A percentile compares a stretch with the other conserved stretches of the same genome.
phyloP scores from a whole-genome alignment of 2,797 vertebrate genomes.

The Protonibea diacanthus region DNA sequence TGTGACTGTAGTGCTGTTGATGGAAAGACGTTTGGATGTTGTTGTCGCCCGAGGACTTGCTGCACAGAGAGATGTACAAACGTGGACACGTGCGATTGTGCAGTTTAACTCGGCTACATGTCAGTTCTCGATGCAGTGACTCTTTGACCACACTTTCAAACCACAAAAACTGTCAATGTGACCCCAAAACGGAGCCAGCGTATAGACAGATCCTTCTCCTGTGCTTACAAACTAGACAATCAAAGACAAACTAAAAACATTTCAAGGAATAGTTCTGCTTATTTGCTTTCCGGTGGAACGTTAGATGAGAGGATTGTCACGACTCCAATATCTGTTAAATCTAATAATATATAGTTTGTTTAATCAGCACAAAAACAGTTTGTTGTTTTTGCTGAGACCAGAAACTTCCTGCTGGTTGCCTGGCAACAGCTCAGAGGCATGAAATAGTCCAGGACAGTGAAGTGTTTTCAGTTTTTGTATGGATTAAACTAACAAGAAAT shows the following conservation, averaged over 20 bases:
- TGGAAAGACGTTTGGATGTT: slow-evolving; percentile 27
- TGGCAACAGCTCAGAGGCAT: background rate
- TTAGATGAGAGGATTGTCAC: slow-evolving; percentile 1
- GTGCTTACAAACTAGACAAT: slow-evolving; percentile 41
- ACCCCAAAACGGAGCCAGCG: slow-evolving; percentile 23
- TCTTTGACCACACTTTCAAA: slow-evolving; percentile 20
- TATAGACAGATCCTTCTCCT: slow-evolving; percentile 3
- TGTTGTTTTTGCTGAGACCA: background rate
- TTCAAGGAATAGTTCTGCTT: background rate
- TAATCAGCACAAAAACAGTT: background rate
- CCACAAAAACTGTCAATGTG: background rate
- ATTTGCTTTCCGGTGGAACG: slow-evolving; percentile 6
- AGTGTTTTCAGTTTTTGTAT: background rate
- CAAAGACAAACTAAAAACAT: slow-evolving; percentile 18
- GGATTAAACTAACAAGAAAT: background rate
- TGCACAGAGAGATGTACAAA: slow-evolving; percentile 18
- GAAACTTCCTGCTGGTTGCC: background rate
- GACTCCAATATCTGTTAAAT: background rate
- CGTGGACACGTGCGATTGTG: slow-evolving; percentile 1
- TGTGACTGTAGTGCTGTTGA: slow-evolving; percentile 32
- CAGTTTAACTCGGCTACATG: slow-evolving; percentile 11
- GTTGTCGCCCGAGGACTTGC: slow-evolving; percentile 12
- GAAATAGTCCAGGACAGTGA: background rate
- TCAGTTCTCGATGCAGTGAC: slow-evolving; percentile 53
- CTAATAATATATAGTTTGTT: background rate